Conservation (phyloP, 2,113 vertebrate species). For the Etheostoma spectabile region DNA sequence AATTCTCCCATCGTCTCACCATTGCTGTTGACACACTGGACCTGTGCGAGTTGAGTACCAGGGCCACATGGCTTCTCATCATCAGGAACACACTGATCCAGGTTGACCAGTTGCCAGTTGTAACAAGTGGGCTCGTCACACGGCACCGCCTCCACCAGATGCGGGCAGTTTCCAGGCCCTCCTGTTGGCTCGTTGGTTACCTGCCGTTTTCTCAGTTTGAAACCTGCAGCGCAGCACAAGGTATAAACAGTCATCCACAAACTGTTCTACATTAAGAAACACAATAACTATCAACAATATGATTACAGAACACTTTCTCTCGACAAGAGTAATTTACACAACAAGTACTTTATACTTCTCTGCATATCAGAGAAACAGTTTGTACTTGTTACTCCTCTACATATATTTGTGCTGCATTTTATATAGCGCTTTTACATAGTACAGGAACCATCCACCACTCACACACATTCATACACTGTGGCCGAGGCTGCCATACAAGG, state of each 20-base stretch:
- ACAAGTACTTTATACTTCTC: not conserved
- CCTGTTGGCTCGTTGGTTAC: slow-evolving; percentile 91
- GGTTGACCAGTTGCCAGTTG: slow-evolving; percentile 86
- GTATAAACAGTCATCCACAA: not conserved
- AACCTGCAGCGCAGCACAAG: slow-evolving; percentile 81
- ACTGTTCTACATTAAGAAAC: not conserved
- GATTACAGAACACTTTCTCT: not conserved
- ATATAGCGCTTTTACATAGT: no score
- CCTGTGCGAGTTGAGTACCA: slow-evolving; percentile 87
- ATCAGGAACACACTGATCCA: slow-evolving; percentile 90
- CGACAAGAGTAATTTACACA: not conserved
- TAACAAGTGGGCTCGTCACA: slow-evolving; percentile 96
- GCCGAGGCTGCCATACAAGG: no score
- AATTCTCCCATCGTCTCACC: slow-evolving; percentile 82
- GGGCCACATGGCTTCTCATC: slow-evolving; percentile 88
- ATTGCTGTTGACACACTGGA: slow-evolving; percentile 89
- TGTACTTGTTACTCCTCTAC: no score
- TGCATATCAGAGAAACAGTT: no score
- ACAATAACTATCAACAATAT: not conserved
- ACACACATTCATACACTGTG: no score
- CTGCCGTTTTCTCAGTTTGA: slow-evolving; percentile 91
- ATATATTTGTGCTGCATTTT: no score
- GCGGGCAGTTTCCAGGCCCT: slow-evolving; percentile 90
- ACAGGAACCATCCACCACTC: no score
- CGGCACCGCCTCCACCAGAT: slow-evolving; percentile 93